phyloP scores from a whole-genome alignment of 2,113 vertebrate species.

The Brachirus orientalis region DNA sequence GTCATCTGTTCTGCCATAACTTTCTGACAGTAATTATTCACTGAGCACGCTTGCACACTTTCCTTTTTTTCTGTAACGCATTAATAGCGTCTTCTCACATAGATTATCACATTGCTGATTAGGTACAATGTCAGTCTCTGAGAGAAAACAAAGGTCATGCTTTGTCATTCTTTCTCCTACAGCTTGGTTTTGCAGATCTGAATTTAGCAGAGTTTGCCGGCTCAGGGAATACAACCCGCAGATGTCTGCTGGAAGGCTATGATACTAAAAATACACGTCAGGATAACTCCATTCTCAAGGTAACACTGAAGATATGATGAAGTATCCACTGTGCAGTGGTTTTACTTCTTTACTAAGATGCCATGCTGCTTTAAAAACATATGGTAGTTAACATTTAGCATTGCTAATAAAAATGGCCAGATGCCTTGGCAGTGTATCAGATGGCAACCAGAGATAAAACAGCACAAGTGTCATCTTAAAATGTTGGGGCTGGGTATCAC shows the following conservation, averaged over 20 bases:
- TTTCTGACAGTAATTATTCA: constrained; percentile 18
- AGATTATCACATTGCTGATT: constrained; percentile 27
- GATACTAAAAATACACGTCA: constrained; percentile 99
- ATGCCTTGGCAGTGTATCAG: not conserved
- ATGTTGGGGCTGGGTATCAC: not conserved
- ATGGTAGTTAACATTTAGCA: not conserved
- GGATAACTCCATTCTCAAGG: constrained; percentile 99
- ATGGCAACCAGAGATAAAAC: not conserved
- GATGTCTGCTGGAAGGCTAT: constrained; percentile 97
- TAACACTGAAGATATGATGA: constrained; percentile 60
- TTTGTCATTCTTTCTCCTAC: constrained; percentile 45
- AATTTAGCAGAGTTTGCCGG: constrained; percentile 98
- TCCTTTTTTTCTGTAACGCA: not conserved
- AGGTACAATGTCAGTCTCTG: not conserved
- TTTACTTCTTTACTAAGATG: not conserved
- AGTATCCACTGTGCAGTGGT: not conserved
- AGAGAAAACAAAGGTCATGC: constrained; percentile 18
- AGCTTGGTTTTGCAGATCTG: constrained; percentile 98
- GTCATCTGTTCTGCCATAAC: not conserved
- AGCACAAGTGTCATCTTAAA: not conserved
- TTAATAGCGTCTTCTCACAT: not conserved
- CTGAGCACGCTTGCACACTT: not conserved
- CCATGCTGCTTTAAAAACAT: too few relatives aligned
- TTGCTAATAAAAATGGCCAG: not conserved
- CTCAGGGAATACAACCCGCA: constrained; percentile 93